Evolutionary conservation across 2,797 vertebrate species (phyloP), one percentile per base, ranked within the genome.

Genomic region (Scleropages formosus): DNA sequence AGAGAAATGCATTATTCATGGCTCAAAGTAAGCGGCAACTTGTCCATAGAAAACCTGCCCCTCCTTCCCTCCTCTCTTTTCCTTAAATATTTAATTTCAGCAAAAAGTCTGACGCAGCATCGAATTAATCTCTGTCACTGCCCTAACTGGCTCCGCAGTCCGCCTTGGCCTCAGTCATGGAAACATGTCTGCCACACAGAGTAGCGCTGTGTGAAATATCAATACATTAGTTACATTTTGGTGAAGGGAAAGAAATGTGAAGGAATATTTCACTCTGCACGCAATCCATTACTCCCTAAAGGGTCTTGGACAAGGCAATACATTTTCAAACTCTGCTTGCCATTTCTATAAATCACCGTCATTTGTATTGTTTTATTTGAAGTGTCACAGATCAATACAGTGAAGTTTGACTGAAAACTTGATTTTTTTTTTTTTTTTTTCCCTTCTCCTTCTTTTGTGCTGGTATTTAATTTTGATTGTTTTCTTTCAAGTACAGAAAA

Each of bases 1-100:
- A 85, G 86, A 85, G 78, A 79, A 83, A 91, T 93, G 81, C 86
- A 93, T 93, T 90, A 93, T 93, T 92, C 89, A 93, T 92, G 84
- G 84, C 81, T 82, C 80, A 80, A 78, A 89, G 87, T 87, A 88
- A 88, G 86, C 84, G 88, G 84, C 85, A 90, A 89, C 88, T 87
- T 90, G 87, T 90, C 90, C 87, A 86, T 84, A 85, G 84, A 88
- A 90, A 90, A 88, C 81, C 86, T 84, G 87, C 85, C 76, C 74
- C 83, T 82, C 81, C 80, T 72, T 31, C 60, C 24, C 31, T 47
- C 16, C 13, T 68, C 39, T 51, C 81, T 80, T 76, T 63, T 71
- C 26, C 49, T 49, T 51, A 83, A 85, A 86, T 86, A 79, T 86
- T 80, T 87, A 83, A 87, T 87, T 85, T 85, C 88, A 90, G 24